Percentiles rank a stretch among this genome's conserved stretches.
These are phyloP conservation scores for Symphodus melops DNA, from an alignment of 2,113 vertebrate species.

Conservation along the genomic window DNA sequence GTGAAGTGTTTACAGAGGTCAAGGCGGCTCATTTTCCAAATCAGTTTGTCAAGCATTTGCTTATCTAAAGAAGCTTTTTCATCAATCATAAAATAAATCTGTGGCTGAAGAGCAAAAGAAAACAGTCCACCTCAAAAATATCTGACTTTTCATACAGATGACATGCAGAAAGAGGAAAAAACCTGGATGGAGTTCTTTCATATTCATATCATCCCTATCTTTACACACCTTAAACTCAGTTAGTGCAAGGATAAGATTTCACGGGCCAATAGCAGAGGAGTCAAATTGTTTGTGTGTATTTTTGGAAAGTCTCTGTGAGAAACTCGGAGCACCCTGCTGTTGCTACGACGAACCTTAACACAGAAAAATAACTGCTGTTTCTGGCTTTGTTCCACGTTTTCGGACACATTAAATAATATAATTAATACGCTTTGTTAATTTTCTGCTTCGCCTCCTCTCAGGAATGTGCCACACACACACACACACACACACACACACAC, in stretches of 20 bases:
- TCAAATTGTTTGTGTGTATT: slow-evolving; percentile 55
- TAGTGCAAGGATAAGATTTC: slow-evolving; percentile 26
- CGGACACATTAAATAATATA: slow-evolving; percentile 6
- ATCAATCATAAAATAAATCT: slow-evolving; percentile 62
- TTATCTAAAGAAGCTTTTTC: slow-evolving; percentile 74
- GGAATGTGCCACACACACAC: slow-evolving; percentile 27
- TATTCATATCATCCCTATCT: slow-evolving; percentile 6
- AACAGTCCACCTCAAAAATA: slow-evolving; percentile 28
- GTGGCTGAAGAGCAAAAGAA: slow-evolving; percentile 30
- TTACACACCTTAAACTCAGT: slow-evolving; percentile 1
- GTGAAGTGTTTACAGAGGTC: slow-evolving; percentile 77
- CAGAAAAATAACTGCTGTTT: slow-evolving; percentile 32
- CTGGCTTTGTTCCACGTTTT: slow-evolving; percentile 45
- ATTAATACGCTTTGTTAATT: slow-evolving; percentile 47
- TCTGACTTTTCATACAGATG: background rate
- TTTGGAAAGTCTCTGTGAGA: slow-evolving; percentile 64
- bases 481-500: slow-evolving; percentile 1
- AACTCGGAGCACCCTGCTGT: background rate
- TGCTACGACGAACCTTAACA: slow-evolving; percentile 29
- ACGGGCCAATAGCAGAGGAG: slow-evolving; percentile 22
- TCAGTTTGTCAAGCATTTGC: slow-evolving; percentile 79
- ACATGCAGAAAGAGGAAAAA: background rate
- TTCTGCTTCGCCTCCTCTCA: slow-evolving; percentile 32
- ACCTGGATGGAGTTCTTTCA: slow-evolving; percentile 3
- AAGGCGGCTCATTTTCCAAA: slow-evolving; percentile 76